Base-by-base conservation (phyloP, 2,797 vertebrate genomes). In the Linurgus olivaceus region DNA sequence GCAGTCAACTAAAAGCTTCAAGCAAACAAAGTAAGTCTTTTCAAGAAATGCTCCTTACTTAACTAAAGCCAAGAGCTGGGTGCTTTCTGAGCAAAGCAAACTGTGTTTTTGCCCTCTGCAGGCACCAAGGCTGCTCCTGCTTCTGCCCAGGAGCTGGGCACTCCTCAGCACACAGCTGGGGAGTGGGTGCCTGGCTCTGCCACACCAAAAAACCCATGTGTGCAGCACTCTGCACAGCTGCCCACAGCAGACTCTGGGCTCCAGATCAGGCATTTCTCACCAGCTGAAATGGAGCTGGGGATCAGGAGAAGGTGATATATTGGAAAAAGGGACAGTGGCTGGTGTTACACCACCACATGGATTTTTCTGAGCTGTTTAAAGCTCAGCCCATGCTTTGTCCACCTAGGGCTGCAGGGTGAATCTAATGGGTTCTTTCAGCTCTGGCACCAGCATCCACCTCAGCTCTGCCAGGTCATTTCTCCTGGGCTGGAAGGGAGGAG, bases 1-100 rank as follows among this genome's bases (percentile, higher is more conserved):
- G 28, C 42, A 86, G 57, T 85, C 74, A 84, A 63, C 86, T 94
- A 82, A 92, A 92, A 81, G 38, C 66, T 94, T 96, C 50, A 92
- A 88, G 59, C 61, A 92, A 95, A 70, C 66, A 75, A 63, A 3
- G 6, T 7, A 31, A 63, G 31, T 48, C 1, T 81, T 89, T 84
- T 47, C 19, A 6, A 88, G 72, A 88, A 80, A 55, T n/a, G 16
- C 62, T 72, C 28, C 25, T 55, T 47, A 28, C 28, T 80, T 62
- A 87, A 65, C 74, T 79, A 65, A 47, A 79, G 58, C 55, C 50
- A 50, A 84, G 72, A 68, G 11, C 47, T 25, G 65, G 23, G 28
- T 74, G 44, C 20, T 85, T 76, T 54, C 37, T 24, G 68, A 91
- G 52, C n/a, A 44, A 71, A 78, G 20, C 0, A 4, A 74, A 25